Evolutionary conservation across 1,140 invertebrate genomes (phyloP), one percentile per base, ranked within the genome.

Genomic region (Eueides isabella): DNA sequence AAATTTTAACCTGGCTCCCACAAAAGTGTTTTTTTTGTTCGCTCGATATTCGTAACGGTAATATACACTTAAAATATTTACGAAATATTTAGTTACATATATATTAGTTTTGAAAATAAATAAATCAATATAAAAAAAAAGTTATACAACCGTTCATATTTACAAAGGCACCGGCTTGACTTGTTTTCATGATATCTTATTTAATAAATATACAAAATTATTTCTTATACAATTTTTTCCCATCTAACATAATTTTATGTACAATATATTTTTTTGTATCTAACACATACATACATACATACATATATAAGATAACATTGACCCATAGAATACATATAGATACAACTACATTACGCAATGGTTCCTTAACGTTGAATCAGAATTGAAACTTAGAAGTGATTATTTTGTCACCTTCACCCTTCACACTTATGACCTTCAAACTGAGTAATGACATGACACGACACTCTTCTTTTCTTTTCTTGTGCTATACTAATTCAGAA

Each of bases 311-410:
- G 11, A 55, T 55, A 55, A 55, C 48, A 55, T 55, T 55, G 48
- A 55, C 48, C 48, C 23, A 9, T 26, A 26, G 26, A 19, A 55
- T 23, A 55, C 48, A 1, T 55, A 26, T 55, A 55, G 48, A 55
- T 55, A 55, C 9, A 55, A 55, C 26, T 63, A 63, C 28, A 63
- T 63, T 63, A 63, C 61, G 61, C 61, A 63, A 63, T 9, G 28
- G 28, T 63, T 63, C 61, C 61, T 63, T 31, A 55, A 55, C 19
- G 19, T 55, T 55, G 48, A 23, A 26, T 55, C 48, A 55, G 48
- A 55, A 26, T 55, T 55, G n/a, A 55, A 11, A 55, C 48, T 55
- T 55, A 55, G 23, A 55, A 55, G 12, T 55, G 48, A 55, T 55
- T 55, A 55, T 55, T 55, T 5, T 23, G 1, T 55, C 7, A 55